Evolutionary conservation across 1,140 invertebrate genomes (phyloP), one percentile per base, ranked within the genome.

Genomic region (Reticulitermes speratus): DNA sequence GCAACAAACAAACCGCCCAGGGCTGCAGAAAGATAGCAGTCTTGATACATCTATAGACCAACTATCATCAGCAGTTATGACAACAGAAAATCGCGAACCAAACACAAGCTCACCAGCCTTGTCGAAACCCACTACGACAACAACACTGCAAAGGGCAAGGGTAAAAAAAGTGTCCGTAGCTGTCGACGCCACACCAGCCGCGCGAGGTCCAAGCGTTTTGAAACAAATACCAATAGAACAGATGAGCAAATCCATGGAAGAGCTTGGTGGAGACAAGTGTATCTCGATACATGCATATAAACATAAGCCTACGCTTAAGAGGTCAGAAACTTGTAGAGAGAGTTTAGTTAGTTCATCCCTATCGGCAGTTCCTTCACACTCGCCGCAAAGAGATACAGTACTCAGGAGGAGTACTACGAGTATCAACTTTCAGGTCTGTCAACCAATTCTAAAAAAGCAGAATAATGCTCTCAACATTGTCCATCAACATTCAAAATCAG

Each of bases 401-500:
- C 25, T 86, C 59, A 69, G 86, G 9, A 83, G 83, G 75, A 87
- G 84, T 52, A 84, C 86, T 3, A 75, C 65, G n/a, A 87, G 86
- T 75, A 84, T 87, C 2, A 87, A 87, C 44, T 59, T 87, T 38
- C 38, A 87, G 44, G n/a, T 87, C 38, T 48, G 55, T 44, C 48
- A 25, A 8, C 45, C 84, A n/a, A 30, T 65, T 8, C 25, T 84
- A n/a, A 52, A 84, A 32, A 55, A 93, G n/a, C 91, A 91, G 89
- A 93, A 94, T 87, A 91, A 91, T 84, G 89, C 91, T 2, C 89
- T 91, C 12, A 88, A 90, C 6, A 91, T 92, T 44, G 93, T 94
- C 86, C 95, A 96, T 89, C 92, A 93, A 85, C 95, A 96, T 91
- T 95, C 95, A n/a, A 93, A 92, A 85, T 96, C 95, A 52, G 95